A percentile compares a stretch with the other conserved stretches of the same genome.
phyloP scores from a whole-genome alignment of 2,113 vertebrate species.

The Maccullochella peelii region DNA sequence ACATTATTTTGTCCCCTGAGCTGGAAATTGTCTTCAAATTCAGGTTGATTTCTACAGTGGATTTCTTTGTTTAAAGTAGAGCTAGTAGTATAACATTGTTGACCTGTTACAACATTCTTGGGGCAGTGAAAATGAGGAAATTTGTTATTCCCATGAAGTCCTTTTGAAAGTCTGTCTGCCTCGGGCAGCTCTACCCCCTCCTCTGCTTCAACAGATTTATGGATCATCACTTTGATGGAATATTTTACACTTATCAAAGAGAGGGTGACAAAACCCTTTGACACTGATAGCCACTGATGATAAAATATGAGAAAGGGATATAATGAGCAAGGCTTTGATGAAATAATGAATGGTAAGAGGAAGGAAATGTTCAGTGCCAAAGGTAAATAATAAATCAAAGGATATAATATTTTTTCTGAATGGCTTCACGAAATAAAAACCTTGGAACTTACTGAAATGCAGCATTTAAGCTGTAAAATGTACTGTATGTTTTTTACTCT shows the following conservation, averaged over 20 bases:
- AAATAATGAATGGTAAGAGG: background rate
- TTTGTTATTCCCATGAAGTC: background rate
- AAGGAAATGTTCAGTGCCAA: background rate
- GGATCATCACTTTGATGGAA: constrained; percentile 22
- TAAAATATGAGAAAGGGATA: constrained; percentile 8
- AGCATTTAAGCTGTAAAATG: background rate
- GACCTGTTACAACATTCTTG: background rate
- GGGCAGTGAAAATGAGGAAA: background rate
- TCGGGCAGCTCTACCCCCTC: background rate
- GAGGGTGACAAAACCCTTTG: constrained; percentile 6
- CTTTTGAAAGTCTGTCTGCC: constrained; percentile 8
- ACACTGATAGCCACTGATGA: background rate
- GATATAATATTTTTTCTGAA: background rate
- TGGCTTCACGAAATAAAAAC: background rate
- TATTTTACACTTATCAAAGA: constrained; percentile 13
- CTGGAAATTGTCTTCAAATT: background rate
- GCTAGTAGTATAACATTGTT: background rate
- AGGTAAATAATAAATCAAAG: background rate
- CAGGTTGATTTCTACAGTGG: background rate
- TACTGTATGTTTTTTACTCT: background rate
- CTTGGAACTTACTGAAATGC: background rate
- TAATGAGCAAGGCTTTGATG: background rate
- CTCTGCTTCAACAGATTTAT: constrained; percentile 28
- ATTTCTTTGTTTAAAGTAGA: background rate
- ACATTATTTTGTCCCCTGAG: background rate